These are phyloP conservation scores for Drosophila punjabiensis DNA, from an alignment of 1,140 invertebrate genomes.

Conservation along the genomic window DNA sequence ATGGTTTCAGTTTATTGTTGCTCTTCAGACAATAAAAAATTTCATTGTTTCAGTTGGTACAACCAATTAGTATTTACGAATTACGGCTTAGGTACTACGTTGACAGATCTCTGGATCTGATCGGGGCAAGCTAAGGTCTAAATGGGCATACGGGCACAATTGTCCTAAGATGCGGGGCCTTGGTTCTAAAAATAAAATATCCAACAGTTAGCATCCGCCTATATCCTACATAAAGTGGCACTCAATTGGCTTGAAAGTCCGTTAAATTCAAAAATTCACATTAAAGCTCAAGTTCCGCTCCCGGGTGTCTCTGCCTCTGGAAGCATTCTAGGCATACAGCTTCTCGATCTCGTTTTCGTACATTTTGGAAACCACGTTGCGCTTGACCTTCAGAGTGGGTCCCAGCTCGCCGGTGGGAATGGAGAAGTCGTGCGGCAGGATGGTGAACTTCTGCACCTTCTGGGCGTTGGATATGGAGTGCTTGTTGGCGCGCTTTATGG, in stretches of 20 bases:
- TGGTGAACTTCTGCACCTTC: conserved; percentile 95
- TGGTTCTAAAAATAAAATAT: conserved; percentile 43
- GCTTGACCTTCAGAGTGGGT: conserved; percentile 94
- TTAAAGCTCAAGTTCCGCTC: conserved; percentile 72
- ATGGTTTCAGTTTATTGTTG: conserved; percentile 55
- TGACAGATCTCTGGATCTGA: conserved; percentile 39
- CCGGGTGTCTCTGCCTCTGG: conserved; percentile 8
- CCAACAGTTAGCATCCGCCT: conserved; percentile 58
- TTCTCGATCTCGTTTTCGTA: conserved; percentile 90
- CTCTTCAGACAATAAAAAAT: conserved; percentile 68
- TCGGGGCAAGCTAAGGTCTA: conserved; percentile 27
- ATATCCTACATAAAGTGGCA: conserved; percentile 56
- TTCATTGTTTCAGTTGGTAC: conserved; percentile 68
- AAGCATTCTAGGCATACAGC: conserved; percentile 84
- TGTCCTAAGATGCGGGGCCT: conserved; percentile 29
- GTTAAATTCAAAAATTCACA: conserved; percentile 76
- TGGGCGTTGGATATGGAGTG: conserved; percentile 95
- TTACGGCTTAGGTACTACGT: conserved; percentile 57
- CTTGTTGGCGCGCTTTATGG: conserved; percentile 92
- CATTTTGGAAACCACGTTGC: conserved; percentile 89
- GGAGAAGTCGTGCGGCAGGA: conserved; percentile 95
- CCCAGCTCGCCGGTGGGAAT: conserved; percentile 95
- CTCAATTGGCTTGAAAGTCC: conserved; percentile 71
- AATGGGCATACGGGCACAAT: conserved; percentile 16
- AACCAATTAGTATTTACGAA: conserved; percentile 62